phyloP scores from a whole-genome alignment of 2,888 invertebrate genomes.

The Acheta domesticus region DNA sequence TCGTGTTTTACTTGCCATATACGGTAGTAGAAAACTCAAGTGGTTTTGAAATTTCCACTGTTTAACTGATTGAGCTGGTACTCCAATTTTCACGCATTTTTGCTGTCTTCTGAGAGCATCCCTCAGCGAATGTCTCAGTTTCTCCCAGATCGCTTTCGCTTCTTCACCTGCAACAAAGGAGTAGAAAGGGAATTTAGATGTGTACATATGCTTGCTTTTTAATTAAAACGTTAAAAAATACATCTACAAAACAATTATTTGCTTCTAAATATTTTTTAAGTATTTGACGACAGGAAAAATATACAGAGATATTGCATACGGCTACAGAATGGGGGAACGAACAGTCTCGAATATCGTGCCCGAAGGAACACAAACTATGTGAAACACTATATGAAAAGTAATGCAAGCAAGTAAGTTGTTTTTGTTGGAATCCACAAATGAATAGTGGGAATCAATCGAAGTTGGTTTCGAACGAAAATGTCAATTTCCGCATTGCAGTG shows the following conservation, averaged over 20 bases:
- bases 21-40: neutral
- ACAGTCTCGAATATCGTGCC: slow-evolving; percentile 21
- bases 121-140: neutral
- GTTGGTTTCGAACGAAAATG: slow-evolving; percentile 34
- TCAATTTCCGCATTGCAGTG: slow-evolving; percentile 36
- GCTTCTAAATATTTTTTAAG: neutral
- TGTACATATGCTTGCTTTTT: no score
- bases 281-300: neutral
- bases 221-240: no score
- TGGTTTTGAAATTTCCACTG: neutral
- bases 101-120: neutral
- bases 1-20: neutral
- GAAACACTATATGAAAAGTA: neutral
- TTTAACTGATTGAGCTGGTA: neutral
- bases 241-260: no score
- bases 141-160: neutral
- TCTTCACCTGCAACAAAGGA: neutral
- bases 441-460: slow-evolving; percentile 31
- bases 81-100: neutral
- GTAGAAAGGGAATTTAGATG: no score
- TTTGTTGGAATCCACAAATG: slow-evolving; percentile 27
- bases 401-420: neutral
- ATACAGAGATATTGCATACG: slow-evolving; percentile 18
- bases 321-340: slow-evolving; percentile 3
- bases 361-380: neutral